phyloP scores from a whole-genome alignment of 64 coral and sea anemone species.

The Exaiptasia diaphana region DNA sequence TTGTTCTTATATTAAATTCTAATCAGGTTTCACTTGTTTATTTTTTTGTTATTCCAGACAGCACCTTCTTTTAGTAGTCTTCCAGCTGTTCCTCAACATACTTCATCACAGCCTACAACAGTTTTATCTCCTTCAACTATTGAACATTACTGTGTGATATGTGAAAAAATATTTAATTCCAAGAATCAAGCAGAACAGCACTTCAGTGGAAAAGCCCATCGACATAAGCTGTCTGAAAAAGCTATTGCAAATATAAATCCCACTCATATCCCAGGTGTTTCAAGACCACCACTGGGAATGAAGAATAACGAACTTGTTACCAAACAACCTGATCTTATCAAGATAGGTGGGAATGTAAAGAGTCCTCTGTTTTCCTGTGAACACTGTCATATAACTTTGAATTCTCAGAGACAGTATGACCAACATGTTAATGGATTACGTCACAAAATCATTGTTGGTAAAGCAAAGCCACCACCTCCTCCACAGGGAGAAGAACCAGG shows the following conservation, averaged over 20 bases:
- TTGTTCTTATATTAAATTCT: neutral
- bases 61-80: neutral
- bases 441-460: constrained; percentile 61
- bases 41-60: too few relatives aligned
- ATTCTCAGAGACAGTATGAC: constrained; percentile 23
- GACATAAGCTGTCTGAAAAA: neutral
- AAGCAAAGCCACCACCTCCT: constrained; percentile 30
- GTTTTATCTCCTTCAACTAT: neutral
- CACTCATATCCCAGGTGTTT: neutral
- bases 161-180: constrained; percentile 14
- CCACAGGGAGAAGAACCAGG: constrained; percentile 15
- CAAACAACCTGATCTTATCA: neutral
- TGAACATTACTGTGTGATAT: neutral
- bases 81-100: neutral
- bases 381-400: constrained; percentile 34
- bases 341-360: neutral
- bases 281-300: neutral
- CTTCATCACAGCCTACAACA: neutral
- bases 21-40: neutral
- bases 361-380: constrained; percentile 14
- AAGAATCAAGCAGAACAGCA: constrained; percentile 1
- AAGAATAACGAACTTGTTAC: neutral
- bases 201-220: constrained; percentile 5
- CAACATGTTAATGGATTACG: constrained; percentile 50
- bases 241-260: neutral